Percentiles rank a stretch among this genome's conserved stretches.
These are phyloP conservation scores for Anadara kagoshimensis DNA, from an alignment of 1,140 invertebrate genomes.

Conservation along the genomic window DNA sequence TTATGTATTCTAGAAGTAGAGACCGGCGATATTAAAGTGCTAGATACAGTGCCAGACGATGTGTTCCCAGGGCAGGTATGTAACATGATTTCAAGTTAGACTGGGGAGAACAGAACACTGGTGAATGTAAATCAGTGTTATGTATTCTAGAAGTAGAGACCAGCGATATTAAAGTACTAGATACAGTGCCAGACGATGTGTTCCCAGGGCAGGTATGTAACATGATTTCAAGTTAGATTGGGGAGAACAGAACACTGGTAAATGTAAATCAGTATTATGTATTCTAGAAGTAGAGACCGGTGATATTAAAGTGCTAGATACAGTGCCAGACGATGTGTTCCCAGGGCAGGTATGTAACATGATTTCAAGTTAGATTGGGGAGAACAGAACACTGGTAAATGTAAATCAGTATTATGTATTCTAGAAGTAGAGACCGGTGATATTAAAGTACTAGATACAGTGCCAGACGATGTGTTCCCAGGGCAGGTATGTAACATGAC, in stretches of 20 bases:
- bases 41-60: constrained; percentile 79
- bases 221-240: background rate
- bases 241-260: too few relatives aligned
- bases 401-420: constrained; percentile 80
- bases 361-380: background rate
- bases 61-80: constrained; percentile 81
- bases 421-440: constrained; percentile 80
- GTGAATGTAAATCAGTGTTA: constrained; percentile 81
- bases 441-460: constrained; percentile 73
- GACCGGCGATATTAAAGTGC: constrained; percentile 75
- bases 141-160: constrained; percentile 82
- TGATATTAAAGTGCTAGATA: constrained; percentile 72
- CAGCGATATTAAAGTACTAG: constrained; percentile 75
- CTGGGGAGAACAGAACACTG: constrained; percentile 74
- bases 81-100: background rate
- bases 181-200: constrained; percentile 79
- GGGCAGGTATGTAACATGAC: constrained; percentile 76
- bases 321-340: constrained; percentile 81
- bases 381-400: too few relatives aligned
- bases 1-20: constrained; percentile 83
- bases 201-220: constrained; percentile 80
- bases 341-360: constrained; percentile 78
- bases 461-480: constrained; percentile 82
- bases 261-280: constrained; percentile 78
- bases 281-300: constrained; percentile 82